Base-by-base conservation (phyloP, 1,140 invertebrate species). In the Pygmarrhopalites habei region DNA sequence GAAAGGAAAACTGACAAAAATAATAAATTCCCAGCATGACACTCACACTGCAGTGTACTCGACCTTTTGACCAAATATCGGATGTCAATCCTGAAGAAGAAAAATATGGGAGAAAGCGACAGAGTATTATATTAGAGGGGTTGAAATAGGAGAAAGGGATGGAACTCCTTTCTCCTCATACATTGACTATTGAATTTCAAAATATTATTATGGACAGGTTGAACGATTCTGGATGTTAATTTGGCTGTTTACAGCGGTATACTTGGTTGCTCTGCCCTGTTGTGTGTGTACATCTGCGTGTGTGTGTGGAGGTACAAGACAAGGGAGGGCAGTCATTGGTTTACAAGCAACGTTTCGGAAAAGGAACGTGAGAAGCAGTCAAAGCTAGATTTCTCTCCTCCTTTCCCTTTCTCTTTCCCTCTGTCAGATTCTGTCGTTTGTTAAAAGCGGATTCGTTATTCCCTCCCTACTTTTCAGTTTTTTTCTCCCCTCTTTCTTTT, bases 401-500 rank as follows among this genome's bases (percentile, higher is more conserved):
- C 46, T 4, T 25, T 25, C 46, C n/a, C 46, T 19, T 19, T 35
- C 32, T 35, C 32, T 35, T 15, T 35, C 32, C 15, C 5, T 7
- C 32, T 35, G 5, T 35, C 15, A 7, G 5, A 35, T 35, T 35
- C 5, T 35, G 5, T 35, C 32, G 15, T 35, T 25, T 52, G 25
- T 49, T 49, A 49, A 49, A 49, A 49, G 23, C 46, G 46, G 46
- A 49, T 49, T 49, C 46, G 46, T 49, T 49, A 49, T 49, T 49
- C 46, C 46, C 46, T 21, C 23, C 46, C 7, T 49, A 12, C 23
- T 7, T 17, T 39, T 17, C 35, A 10, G 17, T 39, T 39, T 17
- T 39, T 39, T 10, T 39, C n/a, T n/a, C n/a, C n/a, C n/a, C n/a
- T n/a, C n/a, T n/a, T n/a, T n/a, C n/a, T n/a, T n/a, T n/a, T n/a